Conservation (phyloP, 2,888 invertebrate species). For the Ectemnius lituratus region DNA sequence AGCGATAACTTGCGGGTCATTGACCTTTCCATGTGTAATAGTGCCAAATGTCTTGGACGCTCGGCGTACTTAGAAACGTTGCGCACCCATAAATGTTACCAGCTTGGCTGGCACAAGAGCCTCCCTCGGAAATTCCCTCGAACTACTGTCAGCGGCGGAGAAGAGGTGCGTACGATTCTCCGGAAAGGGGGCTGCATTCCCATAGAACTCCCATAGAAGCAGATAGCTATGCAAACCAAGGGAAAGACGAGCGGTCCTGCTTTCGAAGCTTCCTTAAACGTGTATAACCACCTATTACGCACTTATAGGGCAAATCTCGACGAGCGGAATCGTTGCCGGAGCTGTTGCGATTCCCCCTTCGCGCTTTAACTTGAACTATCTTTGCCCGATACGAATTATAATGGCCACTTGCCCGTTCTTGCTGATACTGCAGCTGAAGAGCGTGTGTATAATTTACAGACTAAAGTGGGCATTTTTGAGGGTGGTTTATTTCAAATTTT, state of each 20-base stretch:
- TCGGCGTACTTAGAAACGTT: constrained; percentile 8
- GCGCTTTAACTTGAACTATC: constrained; percentile 5
- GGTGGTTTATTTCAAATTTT: no score
- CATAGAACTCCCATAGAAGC: not conserved
- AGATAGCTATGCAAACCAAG: constrained; percentile 38
- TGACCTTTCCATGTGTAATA: constrained; percentile 12
- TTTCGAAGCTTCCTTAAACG: constrained; percentile 18
- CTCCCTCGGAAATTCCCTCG: constrained; percentile 47
- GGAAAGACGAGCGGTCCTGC: constrained; percentile 8
- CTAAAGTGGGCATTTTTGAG: no score
- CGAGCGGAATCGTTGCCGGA: constrained; percentile 12
- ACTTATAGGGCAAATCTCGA: constrained; percentile 5
- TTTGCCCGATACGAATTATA: not conserved
- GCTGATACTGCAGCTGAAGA: no score
- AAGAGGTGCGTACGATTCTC: constrained; percentile 16
- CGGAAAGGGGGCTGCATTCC: constrained; percentile 16
- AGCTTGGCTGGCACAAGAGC: constrained; percentile 17
- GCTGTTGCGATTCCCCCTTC: constrained; percentile 23
- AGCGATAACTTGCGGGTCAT: not conserved
- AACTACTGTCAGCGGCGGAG: constrained; percentile 45
- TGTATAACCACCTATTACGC: not conserved
- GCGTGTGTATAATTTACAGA: no score
- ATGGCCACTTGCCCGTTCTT: not conserved
- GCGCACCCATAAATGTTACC: constrained; percentile 38
- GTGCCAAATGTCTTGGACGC: not conserved